A percentile compares a stretch with the other conserved stretches of the same genome.
These are phyloP conservation scores for Clarias laeviceps DNA, from an alignment of 2,797 vertebrate species.

Conservation along the genomic window DNA sequence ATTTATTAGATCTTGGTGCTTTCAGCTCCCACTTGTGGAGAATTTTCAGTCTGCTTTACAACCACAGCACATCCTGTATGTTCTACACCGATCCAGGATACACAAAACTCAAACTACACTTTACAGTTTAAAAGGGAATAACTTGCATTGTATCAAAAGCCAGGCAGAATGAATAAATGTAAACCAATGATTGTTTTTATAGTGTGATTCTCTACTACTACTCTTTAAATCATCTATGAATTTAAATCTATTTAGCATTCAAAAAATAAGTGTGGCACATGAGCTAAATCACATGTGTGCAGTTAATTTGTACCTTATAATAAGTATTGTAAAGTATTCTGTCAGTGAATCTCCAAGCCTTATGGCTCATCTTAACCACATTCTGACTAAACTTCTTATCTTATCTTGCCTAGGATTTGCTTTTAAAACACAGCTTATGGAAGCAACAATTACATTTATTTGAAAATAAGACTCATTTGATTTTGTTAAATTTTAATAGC, in stretches of 20 bases:
- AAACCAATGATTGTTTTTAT: not conserved
- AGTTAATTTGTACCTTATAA: not conserved
- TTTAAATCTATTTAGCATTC: not conserved
- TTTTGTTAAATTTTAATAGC: no score
- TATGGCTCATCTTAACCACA: not conserved
- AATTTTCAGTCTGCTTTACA: not conserved
- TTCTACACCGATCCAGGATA: not conserved
- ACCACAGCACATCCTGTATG: not conserved
- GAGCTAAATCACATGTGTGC: not conserved
- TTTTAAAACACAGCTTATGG: not conserved
- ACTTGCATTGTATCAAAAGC: not conserved
- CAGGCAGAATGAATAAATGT: not conserved
- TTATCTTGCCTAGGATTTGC: not conserved
- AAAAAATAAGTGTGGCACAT: not conserved
- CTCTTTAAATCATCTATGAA: not conserved
- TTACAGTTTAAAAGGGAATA: not conserved
- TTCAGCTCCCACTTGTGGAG: not conserved
- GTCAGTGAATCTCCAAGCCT: not conserved
- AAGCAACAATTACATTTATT: constrained; percentile 2
- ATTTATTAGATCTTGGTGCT: constrained; percentile 4
- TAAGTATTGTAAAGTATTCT: not conserved
- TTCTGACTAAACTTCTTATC: not conserved
- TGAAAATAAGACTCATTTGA: not conserved
- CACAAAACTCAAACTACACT: not conserved
- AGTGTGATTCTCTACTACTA: not conserved